These are phyloP conservation scores for Drosophila sulfurigaster DNA, from an alignment of 1,140 invertebrate species.

Conservation along the genomic window DNA sequence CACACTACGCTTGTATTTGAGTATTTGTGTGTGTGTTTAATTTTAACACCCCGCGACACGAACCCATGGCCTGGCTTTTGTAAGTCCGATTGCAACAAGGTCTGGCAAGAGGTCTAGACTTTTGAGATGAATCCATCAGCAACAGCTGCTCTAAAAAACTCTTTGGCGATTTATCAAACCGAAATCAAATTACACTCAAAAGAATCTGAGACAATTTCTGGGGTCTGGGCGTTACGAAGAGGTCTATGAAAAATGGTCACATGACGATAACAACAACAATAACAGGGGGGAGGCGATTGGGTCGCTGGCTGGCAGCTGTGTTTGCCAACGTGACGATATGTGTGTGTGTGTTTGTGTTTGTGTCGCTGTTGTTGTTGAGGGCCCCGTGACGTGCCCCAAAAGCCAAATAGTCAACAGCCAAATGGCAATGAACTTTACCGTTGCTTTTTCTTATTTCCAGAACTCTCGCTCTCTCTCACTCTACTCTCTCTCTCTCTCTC, in stretches of 20 bases:
- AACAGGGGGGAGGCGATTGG: slow-evolving; percentile 19
- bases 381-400: slow-evolving; percentile 55
- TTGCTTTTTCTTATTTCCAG: slow-evolving; percentile 52
- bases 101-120: slow-evolving; percentile 30
- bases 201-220: background rate
- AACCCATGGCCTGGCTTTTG: slow-evolving; percentile 46
- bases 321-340: slow-evolving; percentile 59
- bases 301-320: slow-evolving; percentile 68
- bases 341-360: background rate
- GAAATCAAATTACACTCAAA: slow-evolving; percentile 40
- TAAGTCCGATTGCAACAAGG: slow-evolving; percentile 34
- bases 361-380: slow-evolving; percentile 16
- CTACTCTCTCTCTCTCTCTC: slow-evolving; percentile 5
- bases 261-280: slow-evolving; percentile 51
- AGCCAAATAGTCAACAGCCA: slow-evolving; percentile 46
- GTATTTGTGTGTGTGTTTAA: slow-evolving; percentile 33
- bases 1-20: background rate
- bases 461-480: slow-evolving; percentile 29
- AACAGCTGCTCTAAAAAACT: slow-evolving; percentile 29
- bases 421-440: slow-evolving; percentile 83
- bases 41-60: slow-evolving; percentile 48
- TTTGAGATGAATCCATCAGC: background rate
- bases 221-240: slow-evolving; percentile 17
- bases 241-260: slow-evolving; percentile 73
- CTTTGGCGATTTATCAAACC: slow-evolving; percentile 47